Conservation (phyloP, 2,797 vertebrate genomes). For the Lepidocolaptes lacrymiger region DNA sequence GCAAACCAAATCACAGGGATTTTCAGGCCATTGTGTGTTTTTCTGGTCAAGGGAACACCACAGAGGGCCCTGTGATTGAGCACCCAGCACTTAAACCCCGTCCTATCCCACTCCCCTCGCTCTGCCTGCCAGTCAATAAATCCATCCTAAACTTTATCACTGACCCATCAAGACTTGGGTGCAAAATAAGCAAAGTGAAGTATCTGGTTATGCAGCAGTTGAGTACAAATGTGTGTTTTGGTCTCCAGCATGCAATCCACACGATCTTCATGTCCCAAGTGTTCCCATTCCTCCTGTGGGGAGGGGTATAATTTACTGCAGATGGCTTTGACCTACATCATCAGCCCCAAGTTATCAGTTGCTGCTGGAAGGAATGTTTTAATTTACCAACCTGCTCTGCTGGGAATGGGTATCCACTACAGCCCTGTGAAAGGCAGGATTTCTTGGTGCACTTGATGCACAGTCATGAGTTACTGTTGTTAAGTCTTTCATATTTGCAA, state of each 20-base stretch:
- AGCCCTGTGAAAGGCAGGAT: background rate
- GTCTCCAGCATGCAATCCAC: background rate
- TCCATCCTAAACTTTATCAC: background rate
- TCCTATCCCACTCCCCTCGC: background rate
- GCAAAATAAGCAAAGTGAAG: background rate
- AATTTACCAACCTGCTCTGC: conserved; percentile 42
- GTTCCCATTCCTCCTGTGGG: background rate
- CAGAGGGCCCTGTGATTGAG: fast-evolving
- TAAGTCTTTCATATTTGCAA: background rate
- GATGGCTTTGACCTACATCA: conserved; percentile 49
- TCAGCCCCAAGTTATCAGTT: conserved; percentile 23
- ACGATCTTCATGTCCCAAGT: background rate
- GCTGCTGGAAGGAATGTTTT: conserved; percentile 48
- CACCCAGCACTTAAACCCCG: background rate
- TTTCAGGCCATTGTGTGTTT: background rate
- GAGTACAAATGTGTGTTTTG: background rate
- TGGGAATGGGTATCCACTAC: background rate
- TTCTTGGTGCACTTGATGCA: background rate
- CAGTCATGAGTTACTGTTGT: background rate
- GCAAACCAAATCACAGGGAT: background rate
- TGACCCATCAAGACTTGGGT: background rate
- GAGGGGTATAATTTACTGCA: conserved; percentile 16
- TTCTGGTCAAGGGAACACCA: background rate
- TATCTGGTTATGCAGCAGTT: background rate
- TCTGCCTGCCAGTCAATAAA: background rate